These are phyloP conservation scores for Drosophila anomalata DNA, from an alignment of 2,888 invertebrate genomes.

Conservation along the genomic window DNA sequence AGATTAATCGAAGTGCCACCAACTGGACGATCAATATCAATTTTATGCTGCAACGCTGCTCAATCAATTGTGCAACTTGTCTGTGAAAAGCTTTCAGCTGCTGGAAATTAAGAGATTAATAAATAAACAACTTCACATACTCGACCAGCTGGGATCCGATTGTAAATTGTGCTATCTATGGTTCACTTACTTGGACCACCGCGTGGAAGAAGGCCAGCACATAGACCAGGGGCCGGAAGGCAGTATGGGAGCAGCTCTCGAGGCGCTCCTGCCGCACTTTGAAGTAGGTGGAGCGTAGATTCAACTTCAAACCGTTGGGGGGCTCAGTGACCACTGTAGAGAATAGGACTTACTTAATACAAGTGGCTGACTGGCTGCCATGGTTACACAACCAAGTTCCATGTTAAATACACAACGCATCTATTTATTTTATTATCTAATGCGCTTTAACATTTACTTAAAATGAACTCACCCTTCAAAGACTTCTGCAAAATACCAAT, in stretches of 20 bases:
- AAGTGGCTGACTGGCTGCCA: neutral
- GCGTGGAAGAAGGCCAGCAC: conserved; percentile 97
- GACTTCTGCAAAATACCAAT: conserved; percentile 94
- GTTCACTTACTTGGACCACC: conserved; percentile 89
- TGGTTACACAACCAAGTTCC: neutral
- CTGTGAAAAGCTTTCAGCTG: conserved; percentile 60
- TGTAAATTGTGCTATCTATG: conserved; percentile 43
- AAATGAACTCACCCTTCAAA: conserved; percentile 86
- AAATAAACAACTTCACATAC: conserved; percentile 65
- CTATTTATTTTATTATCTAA: neutral
- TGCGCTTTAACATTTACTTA: too few species aligned
- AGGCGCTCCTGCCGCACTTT: conserved; percentile 91
- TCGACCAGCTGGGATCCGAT: conserved; percentile 32
- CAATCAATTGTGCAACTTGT: conserved; percentile 61
- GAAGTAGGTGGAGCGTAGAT: conserved; percentile 94
- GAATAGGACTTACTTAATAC: neutral
- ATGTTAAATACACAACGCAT: neutral
- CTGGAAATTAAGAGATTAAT: conserved; percentile 70
- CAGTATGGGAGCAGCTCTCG: conserved; percentile 89
- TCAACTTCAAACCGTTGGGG: conserved; percentile 94
- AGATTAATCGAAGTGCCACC: conserved; percentile 33
- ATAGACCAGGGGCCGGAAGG: conserved; percentile 93
- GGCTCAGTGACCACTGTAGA: conserved; percentile 94
- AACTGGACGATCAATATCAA: conserved; percentile 68
- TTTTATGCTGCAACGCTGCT: conserved; percentile 51